Conservation (phyloP, 2,113 vertebrate genomes). For the Trinectes maculatus region DNA sequence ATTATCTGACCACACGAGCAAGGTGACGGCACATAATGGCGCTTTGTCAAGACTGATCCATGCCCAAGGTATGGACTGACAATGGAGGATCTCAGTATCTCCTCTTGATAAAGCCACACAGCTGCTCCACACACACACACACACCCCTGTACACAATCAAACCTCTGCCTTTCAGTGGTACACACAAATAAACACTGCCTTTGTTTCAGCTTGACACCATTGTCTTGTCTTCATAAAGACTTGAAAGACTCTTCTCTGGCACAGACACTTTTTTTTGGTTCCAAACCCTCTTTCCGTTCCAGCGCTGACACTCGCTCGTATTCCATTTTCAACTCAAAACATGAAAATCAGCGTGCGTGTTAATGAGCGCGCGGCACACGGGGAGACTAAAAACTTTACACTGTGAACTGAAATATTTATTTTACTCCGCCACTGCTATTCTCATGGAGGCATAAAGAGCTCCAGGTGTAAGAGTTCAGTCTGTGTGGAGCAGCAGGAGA, state of each 20-base stretch:
- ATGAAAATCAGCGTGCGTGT: too few species aligned
- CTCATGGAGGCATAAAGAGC: background rate
- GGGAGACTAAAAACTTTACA: background rate
- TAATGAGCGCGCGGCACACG: background rate
- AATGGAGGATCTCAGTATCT: constrained; percentile 69
- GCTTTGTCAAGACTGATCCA: constrained; percentile 72
- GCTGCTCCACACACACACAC: constrained; percentile 69
- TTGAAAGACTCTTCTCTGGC: constrained; percentile 68
- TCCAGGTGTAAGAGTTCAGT: background rate
- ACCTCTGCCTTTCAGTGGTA: constrained; percentile 71
- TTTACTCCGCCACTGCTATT: background rate
- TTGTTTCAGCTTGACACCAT: constrained; percentile 78
- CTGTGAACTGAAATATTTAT: background rate
- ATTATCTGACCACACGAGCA: constrained; percentile 70
- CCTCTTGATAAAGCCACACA: constrained; percentile 76
- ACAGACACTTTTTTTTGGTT: constrained; percentile 50
- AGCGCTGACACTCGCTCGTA: constrained; percentile 55
- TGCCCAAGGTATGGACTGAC: constrained; percentile 76
- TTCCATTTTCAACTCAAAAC: constrained; percentile 11
- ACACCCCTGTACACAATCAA: constrained; percentile 67
- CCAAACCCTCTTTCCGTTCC: constrained; percentile 17
- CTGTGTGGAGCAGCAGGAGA: background rate
- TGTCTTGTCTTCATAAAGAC: constrained; percentile 71
- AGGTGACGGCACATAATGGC: constrained; percentile 75
- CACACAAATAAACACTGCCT: constrained; percentile 72